Conservation (phyloP, 2,888 invertebrate genomes). For the Tetragonula carbonaria region DNA sequence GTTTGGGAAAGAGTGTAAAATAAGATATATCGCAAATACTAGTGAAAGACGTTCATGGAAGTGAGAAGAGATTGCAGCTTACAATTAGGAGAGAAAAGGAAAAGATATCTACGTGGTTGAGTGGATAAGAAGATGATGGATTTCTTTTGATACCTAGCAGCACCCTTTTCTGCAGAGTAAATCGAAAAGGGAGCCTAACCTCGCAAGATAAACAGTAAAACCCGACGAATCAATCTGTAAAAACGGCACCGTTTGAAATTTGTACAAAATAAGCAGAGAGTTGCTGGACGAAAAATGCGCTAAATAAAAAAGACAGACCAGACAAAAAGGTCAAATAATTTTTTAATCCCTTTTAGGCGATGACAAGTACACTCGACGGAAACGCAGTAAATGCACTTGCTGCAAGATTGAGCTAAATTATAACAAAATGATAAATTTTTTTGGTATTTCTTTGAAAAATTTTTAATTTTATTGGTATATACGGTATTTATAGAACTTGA, state of each 20-base stretch:
- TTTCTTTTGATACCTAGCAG: constrained; percentile 38
- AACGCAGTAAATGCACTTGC: too few relatives aligned
- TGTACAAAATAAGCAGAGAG: background rate
- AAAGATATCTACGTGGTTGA: background rate
- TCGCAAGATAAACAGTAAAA: constrained; percentile 54
- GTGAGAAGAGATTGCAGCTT: constrained; percentile 1
- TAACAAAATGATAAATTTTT: too few relatives aligned
- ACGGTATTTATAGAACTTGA: too few relatives aligned
- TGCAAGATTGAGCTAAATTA: too few relatives aligned
- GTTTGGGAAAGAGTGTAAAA: too few relatives aligned
- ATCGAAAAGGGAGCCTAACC: constrained; percentile 41
- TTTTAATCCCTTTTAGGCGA: too few relatives aligned
- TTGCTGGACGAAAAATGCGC: background rate
- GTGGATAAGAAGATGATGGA: constrained; percentile 31
- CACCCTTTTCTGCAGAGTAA: constrained; percentile 12
- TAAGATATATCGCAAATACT: too few relatives aligned
- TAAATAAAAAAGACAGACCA: too few relatives aligned
- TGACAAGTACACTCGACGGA: too few relatives aligned
- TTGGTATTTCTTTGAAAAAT: too few relatives aligned
- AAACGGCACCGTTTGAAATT: background rate
- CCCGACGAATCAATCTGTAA: constrained; percentile 26
- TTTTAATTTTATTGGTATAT: too few relatives aligned
- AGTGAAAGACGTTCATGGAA: background rate
- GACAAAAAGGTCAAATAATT: too few relatives aligned
- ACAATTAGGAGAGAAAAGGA: constrained; percentile 26